These are phyloP conservation scores for Pterois miles DNA, from an alignment of 2,797 vertebrate genomes.

Conservation along the genomic window DNA sequence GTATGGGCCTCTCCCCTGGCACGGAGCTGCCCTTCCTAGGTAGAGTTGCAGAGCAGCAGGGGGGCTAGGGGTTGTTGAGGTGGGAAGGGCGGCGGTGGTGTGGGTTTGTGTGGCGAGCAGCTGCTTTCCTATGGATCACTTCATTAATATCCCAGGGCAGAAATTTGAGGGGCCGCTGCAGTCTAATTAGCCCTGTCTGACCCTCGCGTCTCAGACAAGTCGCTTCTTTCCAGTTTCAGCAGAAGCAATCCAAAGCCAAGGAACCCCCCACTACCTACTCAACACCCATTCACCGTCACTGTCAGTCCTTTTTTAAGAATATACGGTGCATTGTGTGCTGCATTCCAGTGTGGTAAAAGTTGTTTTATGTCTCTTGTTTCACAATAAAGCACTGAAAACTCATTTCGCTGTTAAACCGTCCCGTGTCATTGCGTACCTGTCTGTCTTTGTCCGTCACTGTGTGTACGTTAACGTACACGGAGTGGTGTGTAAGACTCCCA, in stretches of 20 bases:
- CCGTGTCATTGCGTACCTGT: conserved; percentile 39
- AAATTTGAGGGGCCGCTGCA: conserved; percentile 80
- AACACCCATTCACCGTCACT: conserved; percentile 42
- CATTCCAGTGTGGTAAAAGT: conserved; percentile 9
- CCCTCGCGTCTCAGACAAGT: conserved; percentile 74
- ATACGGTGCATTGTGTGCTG: not conserved
- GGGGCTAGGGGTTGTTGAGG: conserved; percentile 40
- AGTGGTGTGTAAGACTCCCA: conserved; percentile 60
- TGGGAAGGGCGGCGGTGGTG: conserved; percentile 8
- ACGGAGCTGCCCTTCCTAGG: conserved; percentile 63
- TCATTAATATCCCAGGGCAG: conserved; percentile 83
- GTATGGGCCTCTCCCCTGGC: conserved; percentile 61
- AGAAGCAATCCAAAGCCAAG: conserved; percentile 64
- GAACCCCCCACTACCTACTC: conserved; percentile 33
- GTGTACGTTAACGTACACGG: conserved; percentile 54
- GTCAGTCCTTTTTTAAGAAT: conserved; percentile 16
- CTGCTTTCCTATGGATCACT: conserved; percentile 82
- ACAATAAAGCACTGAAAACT: not conserved
- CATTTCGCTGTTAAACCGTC: not conserved
- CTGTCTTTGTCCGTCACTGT: conserved; percentile 50
- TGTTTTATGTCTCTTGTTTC: conserved; percentile 3
- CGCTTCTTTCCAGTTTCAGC: conserved; percentile 62
- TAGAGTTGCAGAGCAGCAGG: conserved; percentile 50
- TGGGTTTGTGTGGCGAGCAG: conserved; percentile 63
- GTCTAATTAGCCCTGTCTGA: conserved; percentile 85